These are phyloP conservation scores for Onychostruthus taczanowskii DNA, from an alignment of 2,113 vertebrate genomes.

Conservation along the genomic window DNA sequence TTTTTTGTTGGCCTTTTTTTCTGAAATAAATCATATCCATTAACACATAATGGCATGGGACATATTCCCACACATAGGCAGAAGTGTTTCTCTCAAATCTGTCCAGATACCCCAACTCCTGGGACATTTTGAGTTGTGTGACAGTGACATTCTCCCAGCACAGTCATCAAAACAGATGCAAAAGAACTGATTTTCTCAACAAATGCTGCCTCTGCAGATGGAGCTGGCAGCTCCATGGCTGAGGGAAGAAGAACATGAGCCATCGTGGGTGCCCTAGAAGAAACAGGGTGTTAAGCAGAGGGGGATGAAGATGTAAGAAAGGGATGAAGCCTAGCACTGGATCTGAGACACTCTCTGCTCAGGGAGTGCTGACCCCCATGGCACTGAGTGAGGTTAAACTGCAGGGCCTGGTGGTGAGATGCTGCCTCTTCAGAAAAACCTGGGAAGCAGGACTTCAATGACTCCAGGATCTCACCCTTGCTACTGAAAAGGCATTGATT, in stretches of 20 bases:
- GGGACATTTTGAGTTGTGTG: background rate
- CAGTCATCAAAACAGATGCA: background rate
- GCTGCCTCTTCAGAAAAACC: background rate
- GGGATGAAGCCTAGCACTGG: background rate
- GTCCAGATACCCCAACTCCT: background rate
- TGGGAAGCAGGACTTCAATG: background rate
- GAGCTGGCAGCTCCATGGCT: background rate
- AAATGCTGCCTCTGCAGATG: background rate
- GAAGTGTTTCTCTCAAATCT: background rate
- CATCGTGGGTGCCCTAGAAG: accelerated
- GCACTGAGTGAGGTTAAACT: background rate
- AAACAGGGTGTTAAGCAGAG: background rate
- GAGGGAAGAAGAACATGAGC: background rate
- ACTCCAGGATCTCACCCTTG: background rate
- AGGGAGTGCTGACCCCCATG: background rate
- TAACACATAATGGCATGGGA: background rate
- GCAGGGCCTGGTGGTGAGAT: background rate
- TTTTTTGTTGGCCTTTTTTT: background rate
- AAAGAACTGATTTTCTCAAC: background rate
- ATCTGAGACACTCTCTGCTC: background rate
- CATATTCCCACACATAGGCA: background rate
- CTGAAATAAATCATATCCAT: background rate
- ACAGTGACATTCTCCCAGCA: background rate
- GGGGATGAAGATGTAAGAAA: background rate
- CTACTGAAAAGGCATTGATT: background rate